Conservation (phyloP, 2,888 invertebrate species). For the Loripinus fragilis region DNA sequence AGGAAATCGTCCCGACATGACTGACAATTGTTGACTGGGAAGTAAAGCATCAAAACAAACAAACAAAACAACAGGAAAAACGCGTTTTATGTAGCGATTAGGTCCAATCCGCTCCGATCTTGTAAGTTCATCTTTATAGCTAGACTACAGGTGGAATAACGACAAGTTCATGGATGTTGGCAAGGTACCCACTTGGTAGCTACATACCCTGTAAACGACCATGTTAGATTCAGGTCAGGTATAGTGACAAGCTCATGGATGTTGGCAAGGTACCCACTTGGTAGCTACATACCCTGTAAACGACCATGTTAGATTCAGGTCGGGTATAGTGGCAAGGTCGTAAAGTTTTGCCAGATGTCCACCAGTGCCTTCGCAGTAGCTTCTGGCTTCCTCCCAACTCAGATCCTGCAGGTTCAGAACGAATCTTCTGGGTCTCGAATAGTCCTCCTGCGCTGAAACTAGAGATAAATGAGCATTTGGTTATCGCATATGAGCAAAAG, state of each 20-base stretch:
- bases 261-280: slow-evolving; percentile 35
- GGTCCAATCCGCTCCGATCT: too few species aligned
- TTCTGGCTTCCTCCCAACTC: slow-evolving; percentile 30
- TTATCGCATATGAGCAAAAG: too few species aligned
- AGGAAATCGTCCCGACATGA: too few species aligned
- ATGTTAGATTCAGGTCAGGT: slow-evolving; percentile 36
- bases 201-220: not conserved
- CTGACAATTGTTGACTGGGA: too few species aligned
- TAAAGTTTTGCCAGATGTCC: slow-evolving; percentile 43
- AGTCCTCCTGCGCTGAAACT: slow-evolving; percentile 34
- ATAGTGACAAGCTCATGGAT: slow-evolving; percentile 46
- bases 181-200: too few species aligned
- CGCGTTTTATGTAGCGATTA: too few species aligned
- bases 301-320: slow-evolving; percentile 20
- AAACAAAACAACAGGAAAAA: too few species aligned
- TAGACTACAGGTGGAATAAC: too few species aligned
- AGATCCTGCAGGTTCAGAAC: slow-evolving; percentile 30
- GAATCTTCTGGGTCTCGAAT: slow-evolving; percentile 26
- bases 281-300: not conserved
- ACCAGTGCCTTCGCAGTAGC: slow-evolving; percentile 28
- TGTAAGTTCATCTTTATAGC: too few species aligned
- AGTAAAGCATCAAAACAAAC: too few species aligned
- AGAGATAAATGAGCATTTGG: not conserved
- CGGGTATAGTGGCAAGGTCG: slow-evolving; percentile 48
- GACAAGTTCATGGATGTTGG: too few species aligned